Base-by-base conservation (phyloP, 1,140 invertebrate species). In the Riptortus pedestris region DNA sequence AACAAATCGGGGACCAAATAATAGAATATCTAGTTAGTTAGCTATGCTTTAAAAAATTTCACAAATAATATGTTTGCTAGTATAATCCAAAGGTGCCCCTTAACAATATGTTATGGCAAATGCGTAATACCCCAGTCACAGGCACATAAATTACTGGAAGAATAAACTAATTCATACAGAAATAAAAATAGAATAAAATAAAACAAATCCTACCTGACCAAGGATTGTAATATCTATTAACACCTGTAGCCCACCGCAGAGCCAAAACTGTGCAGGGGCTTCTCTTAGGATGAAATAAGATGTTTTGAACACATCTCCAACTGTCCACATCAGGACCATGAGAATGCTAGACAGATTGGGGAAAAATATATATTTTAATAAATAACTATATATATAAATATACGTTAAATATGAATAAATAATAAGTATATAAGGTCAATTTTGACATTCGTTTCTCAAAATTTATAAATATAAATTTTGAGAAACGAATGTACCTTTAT, bases 241-340 rank as follows among this genome's bases (percentile, higher is more conserved):
- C 29, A 96, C 89, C 81, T 99, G 96, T 61, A 98, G 79, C 67
- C 83, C 81, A 63, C 94, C 95, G 78, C 96, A 99, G 45, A 98
- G 80, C 83, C 87, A 90, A 78, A 99, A 99, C 74, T 99, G 96
- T 29, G 88, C 77, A 0, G 96, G 96, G 12, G 93, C 89, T 67
- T 88, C 80, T 69, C 91, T 81, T 61, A 93, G 73, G 64, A 98
- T 80, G 77, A 98, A 99, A 75, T 99, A 99, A 60, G 85, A 81
- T 66, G 96, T 99, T 79, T 99, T 99, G 74, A 96, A 98, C 47
- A 95, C 77, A 80, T 99, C 96, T 69, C 89, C 88, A 68, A 84
- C 81, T 11, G 92, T 91, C 96, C 96, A 99, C 85, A 98, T 91
- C 20, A 90, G 77, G 38, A 99, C 96, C 96, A 98, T 99, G 66